These are phyloP conservation scores for Alethe diademata DNA, from an alignment of 2,113 vertebrate genomes.

Conservation along the genomic window DNA sequence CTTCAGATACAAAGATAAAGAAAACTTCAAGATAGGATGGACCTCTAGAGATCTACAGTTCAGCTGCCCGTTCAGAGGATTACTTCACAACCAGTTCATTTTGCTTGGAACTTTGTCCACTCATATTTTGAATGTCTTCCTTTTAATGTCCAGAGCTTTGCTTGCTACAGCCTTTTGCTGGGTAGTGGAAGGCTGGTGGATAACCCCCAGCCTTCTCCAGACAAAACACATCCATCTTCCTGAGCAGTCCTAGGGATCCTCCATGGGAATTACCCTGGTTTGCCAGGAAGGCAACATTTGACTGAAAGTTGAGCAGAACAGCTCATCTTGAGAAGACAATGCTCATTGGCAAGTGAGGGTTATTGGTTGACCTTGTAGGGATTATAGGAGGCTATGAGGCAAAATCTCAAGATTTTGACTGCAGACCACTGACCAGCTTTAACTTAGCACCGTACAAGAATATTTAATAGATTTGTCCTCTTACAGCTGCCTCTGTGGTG, in stretches of 20 bases:
- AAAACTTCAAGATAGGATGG: background rate
- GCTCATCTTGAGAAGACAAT: accelerated
- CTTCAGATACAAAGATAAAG: background rate
- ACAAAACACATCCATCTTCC: background rate
- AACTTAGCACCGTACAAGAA: background rate
- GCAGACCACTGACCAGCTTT: background rate
- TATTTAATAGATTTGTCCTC: background rate
- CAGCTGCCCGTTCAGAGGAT: background rate
- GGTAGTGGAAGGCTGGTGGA: background rate
- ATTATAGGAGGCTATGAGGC: background rate
- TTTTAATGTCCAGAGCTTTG: background rate
- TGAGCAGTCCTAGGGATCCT: background rate
- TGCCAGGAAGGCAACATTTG: background rate
- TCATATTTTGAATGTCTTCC: background rate
- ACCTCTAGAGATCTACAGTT: background rate
- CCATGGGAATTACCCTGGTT: background rate
- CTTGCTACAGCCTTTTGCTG: background rate
- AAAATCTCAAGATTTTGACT: background rate
- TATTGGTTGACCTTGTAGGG: background rate
- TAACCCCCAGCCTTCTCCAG: background rate
- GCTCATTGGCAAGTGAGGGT: background rate
- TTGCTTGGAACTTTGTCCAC: background rate
- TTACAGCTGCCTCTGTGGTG: background rate
- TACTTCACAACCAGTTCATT: background rate
- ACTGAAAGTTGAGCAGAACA: background rate